Percentiles rank a stretch among this genome's conserved stretches.
These are phyloP conservation scores for Pterocles gutturalis DNA, from an alignment of 2,113 vertebrate genomes.

Conservation along the genomic window DNA sequence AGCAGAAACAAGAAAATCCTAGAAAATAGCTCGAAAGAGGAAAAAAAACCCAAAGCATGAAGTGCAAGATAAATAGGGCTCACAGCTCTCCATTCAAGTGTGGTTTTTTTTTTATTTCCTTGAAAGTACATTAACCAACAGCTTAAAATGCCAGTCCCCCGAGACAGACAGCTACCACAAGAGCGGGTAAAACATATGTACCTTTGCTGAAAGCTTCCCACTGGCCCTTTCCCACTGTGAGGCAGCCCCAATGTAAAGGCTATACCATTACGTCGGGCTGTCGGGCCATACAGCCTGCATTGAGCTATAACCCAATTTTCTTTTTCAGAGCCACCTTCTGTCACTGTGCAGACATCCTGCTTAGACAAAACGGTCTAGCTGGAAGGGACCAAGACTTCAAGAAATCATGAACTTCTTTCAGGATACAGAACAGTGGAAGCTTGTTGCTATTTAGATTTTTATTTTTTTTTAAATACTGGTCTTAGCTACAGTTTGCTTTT, in stretches of 20 bases:
- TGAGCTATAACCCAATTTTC: background rate
- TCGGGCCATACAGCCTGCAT: accelerated
- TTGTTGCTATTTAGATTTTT: conserved; percentile 31
- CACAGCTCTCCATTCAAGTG: background rate
- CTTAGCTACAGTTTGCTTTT: conserved; percentile 63
- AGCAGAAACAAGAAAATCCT: background rate
- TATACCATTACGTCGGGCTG: accelerated
- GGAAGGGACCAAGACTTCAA: background rate
- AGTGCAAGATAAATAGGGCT: background rate
- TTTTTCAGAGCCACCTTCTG: background rate
- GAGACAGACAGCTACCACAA: accelerated
- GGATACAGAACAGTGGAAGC: background rate
- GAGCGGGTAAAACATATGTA: background rate
- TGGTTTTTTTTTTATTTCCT: background rate
- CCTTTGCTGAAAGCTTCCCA: background rate
- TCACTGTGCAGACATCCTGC: background rate
- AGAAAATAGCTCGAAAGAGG: background rate
- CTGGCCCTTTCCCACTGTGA: too few relatives aligned
- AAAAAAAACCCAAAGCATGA: background rate
- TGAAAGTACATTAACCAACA: background rate
- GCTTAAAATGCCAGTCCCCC: background rate
- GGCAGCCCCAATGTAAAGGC: background rate
- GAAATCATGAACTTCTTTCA: background rate
- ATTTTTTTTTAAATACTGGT: background rate
- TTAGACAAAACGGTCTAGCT: background rate